Base-by-base conservation (phyloP, 2,797 vertebrate genomes). In the Peromyscus eremicus region DNA sequence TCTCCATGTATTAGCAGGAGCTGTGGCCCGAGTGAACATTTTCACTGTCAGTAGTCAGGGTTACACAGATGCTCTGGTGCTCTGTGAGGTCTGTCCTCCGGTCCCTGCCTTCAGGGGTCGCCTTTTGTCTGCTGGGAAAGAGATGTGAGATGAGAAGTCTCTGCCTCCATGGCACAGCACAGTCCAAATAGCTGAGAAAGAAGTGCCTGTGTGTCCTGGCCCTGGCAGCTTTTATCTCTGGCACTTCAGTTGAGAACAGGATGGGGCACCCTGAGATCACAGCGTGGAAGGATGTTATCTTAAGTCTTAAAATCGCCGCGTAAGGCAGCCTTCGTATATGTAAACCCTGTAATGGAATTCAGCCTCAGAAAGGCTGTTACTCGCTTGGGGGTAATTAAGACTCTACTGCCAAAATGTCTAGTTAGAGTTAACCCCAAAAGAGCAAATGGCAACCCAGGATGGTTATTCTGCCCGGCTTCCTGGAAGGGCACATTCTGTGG, bases 311-410 rank as follows among this genome's bases (percentile, higher is more conserved):
- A 90, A 13, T 37, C 10, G 14, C 55, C 81, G 2, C 70, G n/a
- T 76, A n/a, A 84, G 91, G 21, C 49, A 9, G 13, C 16, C 71
- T 88, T 55, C 0, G 0, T 62, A 12, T 62, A 5, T n/a, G 23
- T 37, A 89, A 52, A n/a, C 57, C 52, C 64, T 1, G 49, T 2
- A 7, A 32, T 83, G 64, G 29, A 68, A 84, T 40, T 43, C 49
- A 32, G 11, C 52, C 89, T 62, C 60, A 70, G 21, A 9, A 7
- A 32, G 73, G 55, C 55, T 91, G 77, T 87, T 43, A 60, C 76
- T 93, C 66, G 71, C 91, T 88, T 89, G 73, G 29, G 62, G 46
- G 13, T 91, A 91, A 76, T 80, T 71, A 62, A 94, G 52, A 71
- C 80, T 70, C 14, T 93, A 71, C 75, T 32, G 43, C 84, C 81